Percentiles rank a stretch among this genome's conserved stretches.
phyloP scores from a whole-genome alignment of 2,888 invertebrate genomes.

The Andrena minutula region DNA sequence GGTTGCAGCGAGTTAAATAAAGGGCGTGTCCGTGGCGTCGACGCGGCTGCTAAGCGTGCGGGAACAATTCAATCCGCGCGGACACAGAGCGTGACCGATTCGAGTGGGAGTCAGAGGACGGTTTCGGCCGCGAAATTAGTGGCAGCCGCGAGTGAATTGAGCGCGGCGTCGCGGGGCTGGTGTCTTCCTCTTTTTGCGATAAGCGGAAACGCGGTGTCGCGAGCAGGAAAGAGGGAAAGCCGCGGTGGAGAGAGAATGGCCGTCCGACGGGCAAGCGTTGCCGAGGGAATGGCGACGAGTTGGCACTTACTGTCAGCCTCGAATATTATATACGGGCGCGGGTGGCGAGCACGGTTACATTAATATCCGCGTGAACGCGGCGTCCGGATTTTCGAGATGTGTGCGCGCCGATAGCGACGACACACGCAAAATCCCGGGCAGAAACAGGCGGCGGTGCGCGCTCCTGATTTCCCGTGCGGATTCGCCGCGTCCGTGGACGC shows the following conservation, averaged over 20 bases:
- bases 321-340: constrained; percentile 63
- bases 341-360: constrained; percentile 54
- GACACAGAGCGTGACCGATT: constrained; percentile 6
- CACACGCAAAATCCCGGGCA: constrained; percentile 41
- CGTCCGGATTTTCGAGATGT: constrained; percentile 45
- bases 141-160: neutral
- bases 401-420: constrained; percentile 42
- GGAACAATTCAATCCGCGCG: constrained; percentile 26
- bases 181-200: constrained; percentile 25
- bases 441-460: constrained; percentile 41
- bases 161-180: neutral
- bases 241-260: constrained; percentile 14
- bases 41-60: neutral
- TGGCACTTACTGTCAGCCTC: constrained; percentile 63
- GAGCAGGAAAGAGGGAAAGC: constrained; percentile 1
- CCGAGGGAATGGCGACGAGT: constrained; percentile 63
- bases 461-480: constrained; percentile 55
- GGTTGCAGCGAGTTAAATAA: neutral
- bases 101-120: constrained; percentile 1
- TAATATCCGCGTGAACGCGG: constrained; percentile 64
- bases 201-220: neutral
- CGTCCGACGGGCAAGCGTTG: constrained; percentile 10
- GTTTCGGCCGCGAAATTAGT: constrained; percentile 14
- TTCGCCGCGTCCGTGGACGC: constrained; percentile 22
- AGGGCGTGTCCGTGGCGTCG: neutral